phyloP scores from a whole-genome alignment of 2,888 invertebrate species.

The Mellilla xanthometata region DNA sequence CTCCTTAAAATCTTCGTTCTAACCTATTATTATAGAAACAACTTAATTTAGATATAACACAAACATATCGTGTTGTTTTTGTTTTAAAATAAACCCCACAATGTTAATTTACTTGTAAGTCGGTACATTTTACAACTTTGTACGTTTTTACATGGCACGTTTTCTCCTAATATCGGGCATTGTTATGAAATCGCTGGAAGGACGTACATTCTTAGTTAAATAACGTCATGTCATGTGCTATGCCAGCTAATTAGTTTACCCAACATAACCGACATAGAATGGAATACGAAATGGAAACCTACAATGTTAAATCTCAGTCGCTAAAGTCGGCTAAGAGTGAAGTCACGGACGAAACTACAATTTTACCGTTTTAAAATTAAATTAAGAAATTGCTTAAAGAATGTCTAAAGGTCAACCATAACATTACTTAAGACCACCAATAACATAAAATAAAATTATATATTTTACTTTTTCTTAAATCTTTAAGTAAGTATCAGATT shows the following conservation, averaged over 20 bases:
- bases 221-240: constrained; percentile 14
- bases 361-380: too few species aligned
- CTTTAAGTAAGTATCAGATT: too few species aligned
- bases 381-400: too few species aligned
- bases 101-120: constrained; percentile 3
- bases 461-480: too few species aligned
- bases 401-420: too few species aligned
- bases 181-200: constrained; percentile 13
- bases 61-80: neutral
- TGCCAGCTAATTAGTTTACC: constrained; percentile 17
- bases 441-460: too few species aligned
- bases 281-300: constrained; percentile 3
- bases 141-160: constrained; percentile 9
- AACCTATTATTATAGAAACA: too few species aligned
- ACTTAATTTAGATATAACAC: neutral
- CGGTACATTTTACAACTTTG: constrained; percentile 9
- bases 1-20: too few species aligned
- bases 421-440: too few species aligned
- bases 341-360: too few species aligned
- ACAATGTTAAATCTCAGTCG: neutral
- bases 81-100: constrained; percentile 3
- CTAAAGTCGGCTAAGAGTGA: too few species aligned
- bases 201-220: constrained; percentile 16
- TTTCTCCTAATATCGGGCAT: constrained; percentile 11
- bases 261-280: constrained; percentile 12